These are phyloP conservation scores for Allygus modestus DNA, from an alignment of 2,888 invertebrate genomes.

Conservation along the genomic window DNA sequence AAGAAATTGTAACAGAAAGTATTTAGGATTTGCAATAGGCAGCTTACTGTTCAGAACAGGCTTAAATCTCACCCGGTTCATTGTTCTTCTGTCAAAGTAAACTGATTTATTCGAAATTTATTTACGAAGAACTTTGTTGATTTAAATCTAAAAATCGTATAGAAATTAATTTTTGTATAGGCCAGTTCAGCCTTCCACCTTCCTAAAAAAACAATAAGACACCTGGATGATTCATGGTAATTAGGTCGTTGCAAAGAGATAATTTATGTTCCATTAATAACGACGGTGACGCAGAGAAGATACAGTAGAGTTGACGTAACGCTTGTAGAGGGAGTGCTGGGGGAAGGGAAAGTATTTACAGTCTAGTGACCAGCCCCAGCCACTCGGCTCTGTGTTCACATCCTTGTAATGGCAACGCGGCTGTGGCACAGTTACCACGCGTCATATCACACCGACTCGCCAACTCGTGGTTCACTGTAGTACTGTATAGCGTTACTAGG, in stretches of 20 bases:
- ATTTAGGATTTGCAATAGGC: no score
- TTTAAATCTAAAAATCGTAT: no score
- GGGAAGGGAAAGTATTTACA: slow-evolving; percentile 48
- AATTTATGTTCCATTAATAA: background rate
- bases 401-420: slow-evolving; percentile 9
- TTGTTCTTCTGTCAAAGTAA: no score
- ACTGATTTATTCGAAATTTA: no score
- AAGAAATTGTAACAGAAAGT: no score
- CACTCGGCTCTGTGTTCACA: background rate
- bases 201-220: no score
- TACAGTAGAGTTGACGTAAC: background rate
- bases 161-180: no score
- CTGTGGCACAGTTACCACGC: slow-evolving; percentile 45
- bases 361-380: background rate
- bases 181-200: no score
- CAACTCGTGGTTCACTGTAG: background rate
- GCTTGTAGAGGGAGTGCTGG: background rate
- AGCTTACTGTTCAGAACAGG: no score
- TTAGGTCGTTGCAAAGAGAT: no score
- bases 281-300: background rate
- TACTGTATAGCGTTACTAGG: background rate
- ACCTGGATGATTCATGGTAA: background rate
- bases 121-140: no score
- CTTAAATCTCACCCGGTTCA: no score
- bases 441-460: background rate